Evolutionary conservation across 2,888 invertebrate species (phyloP).

Genomic region (Lymantria monacha): DNA sequence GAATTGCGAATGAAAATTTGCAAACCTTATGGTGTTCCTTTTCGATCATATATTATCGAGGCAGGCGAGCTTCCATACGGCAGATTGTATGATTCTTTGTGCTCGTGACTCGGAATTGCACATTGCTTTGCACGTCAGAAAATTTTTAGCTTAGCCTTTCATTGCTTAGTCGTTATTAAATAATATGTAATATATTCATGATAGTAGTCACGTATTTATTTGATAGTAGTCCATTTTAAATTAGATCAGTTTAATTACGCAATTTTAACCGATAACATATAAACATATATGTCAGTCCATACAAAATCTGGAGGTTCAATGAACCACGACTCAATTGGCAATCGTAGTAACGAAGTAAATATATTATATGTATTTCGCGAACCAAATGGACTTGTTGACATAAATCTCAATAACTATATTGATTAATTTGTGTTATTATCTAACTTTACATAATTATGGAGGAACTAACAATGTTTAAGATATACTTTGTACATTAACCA

Average conservation of each 20-base stretch:
- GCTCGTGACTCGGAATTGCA: no score
- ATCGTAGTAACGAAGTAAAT: background rate
- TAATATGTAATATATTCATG: slow-evolving; percentile 5
- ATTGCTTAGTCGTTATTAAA: background rate
- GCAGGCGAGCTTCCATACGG: no score
- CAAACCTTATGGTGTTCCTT: no score
- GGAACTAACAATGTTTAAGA: background rate
- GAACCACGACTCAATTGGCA: slow-evolving; percentile 27
- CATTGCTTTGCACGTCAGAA: no score
- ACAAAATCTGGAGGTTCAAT: slow-evolving; percentile 44
- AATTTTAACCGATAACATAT: slow-evolving; percentile 49
- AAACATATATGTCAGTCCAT: slow-evolving; percentile 33
- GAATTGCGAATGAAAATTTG: no score
- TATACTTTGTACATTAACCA: background rate
- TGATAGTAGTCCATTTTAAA: slow-evolving; percentile 12
- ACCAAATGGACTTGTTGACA: slow-evolving; percentile 14
- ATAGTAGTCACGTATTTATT: slow-evolving; percentile 36
- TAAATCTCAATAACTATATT: slow-evolving; percentile 9
- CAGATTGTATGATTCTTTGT: no score
- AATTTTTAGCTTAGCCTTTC: no score
- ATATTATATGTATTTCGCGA: slow-evolving; percentile 10
- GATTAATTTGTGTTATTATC: slow-evolving; percentile 8
- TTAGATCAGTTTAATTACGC: slow-evolving; percentile 44
- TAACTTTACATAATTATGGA: background rate
- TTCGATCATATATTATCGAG: no score